These are phyloP conservation scores for Chondrosia reniformis DNA, from an alignment of 37 sponge, comb jelly and placozoan species.

Conservation along the genomic window DNA sequence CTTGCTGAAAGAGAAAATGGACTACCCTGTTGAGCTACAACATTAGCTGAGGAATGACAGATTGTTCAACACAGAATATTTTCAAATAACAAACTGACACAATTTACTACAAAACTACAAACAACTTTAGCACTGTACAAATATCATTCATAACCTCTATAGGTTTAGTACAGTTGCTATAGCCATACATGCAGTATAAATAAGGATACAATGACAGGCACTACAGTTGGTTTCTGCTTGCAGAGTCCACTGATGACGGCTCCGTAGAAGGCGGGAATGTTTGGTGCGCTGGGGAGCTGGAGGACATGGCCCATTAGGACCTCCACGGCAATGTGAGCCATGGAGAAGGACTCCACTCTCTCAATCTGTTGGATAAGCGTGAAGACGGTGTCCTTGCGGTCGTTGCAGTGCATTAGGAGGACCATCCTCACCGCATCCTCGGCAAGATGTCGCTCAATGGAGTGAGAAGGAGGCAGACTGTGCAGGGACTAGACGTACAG, in stretches of 20 bases:
- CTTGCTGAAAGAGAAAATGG: neutral
- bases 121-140: no score
- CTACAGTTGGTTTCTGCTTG: slow-evolving; percentile 56
- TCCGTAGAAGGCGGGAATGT: slow-evolving; percentile 74
- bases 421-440: slow-evolving; percentile 65
- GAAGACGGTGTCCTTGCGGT: slow-evolving; percentile 63
- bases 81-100: neutral
- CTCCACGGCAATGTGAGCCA: slow-evolving; percentile 25
- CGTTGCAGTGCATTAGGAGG: slow-evolving; percentile 44
- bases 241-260: slow-evolving; percentile 81
- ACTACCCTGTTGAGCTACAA: slow-evolving; percentile 10
- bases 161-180: neutral
- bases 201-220: slow-evolving; percentile 69
- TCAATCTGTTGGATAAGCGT: slow-evolving; percentile 24
- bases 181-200: neutral
- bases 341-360: slow-evolving; percentile 23
- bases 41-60: neutral
- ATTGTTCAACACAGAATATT: neutral
- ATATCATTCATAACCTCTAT: neutral
- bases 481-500: neutral
- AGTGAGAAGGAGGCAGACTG: slow-evolving; percentile 61
- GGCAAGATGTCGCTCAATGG: slow-evolving; percentile 80
- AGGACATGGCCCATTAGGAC: slow-evolving; percentile 73
- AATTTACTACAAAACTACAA: neutral
- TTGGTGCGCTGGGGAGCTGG: slow-evolving; percentile 70